Conservation (phyloP, 2,888 invertebrate genomes). For the Sminthurinus aureus region DNA sequence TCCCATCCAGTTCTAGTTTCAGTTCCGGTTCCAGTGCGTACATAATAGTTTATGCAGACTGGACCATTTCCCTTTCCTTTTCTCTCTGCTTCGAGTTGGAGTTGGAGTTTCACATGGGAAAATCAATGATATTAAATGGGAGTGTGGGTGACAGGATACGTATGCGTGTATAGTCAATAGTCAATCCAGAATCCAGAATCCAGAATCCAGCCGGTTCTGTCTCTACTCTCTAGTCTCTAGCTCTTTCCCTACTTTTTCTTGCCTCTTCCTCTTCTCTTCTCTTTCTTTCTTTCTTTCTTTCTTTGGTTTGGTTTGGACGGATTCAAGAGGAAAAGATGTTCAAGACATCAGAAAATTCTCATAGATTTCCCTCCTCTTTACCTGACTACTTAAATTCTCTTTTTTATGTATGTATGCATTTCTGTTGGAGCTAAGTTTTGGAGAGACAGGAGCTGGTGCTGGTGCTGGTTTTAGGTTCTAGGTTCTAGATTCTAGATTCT, state of each 20-base stretch:
- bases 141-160: slow-evolving; percentile 51
- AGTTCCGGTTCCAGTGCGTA: too few relatives aligned
- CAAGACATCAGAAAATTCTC: slow-evolving; percentile 52
- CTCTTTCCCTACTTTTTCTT: not conserved
- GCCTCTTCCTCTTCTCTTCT: too few relatives aligned
- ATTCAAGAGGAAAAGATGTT: slow-evolving; percentile 48
- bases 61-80: slow-evolving; percentile 19
- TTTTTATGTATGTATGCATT: not conserved
- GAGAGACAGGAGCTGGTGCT: not conserved
- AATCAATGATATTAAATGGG: slow-evolving; percentile 52
- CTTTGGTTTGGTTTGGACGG: slow-evolving; percentile 37
- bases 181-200: too few relatives aligned
- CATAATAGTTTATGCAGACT: slow-evolving; percentile 2
- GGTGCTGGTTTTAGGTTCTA: not conserved
- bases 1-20: too few relatives aligned
- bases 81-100: too few relatives aligned
- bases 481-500: too few relatives aligned
- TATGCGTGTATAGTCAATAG: not conserved
- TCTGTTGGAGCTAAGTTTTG: not conserved
- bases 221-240: not conserved
- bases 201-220: not conserved
- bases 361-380: slow-evolving; percentile 31
- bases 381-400: slow-evolving; percentile 21
- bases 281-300: slow-evolving; percentile 4
- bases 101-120: slow-evolving; percentile 33